Evolutionary conservation across 2,797 vertebrate species (phyloP).

Genomic region (Tokudaia tokunoshimensis): DNA sequence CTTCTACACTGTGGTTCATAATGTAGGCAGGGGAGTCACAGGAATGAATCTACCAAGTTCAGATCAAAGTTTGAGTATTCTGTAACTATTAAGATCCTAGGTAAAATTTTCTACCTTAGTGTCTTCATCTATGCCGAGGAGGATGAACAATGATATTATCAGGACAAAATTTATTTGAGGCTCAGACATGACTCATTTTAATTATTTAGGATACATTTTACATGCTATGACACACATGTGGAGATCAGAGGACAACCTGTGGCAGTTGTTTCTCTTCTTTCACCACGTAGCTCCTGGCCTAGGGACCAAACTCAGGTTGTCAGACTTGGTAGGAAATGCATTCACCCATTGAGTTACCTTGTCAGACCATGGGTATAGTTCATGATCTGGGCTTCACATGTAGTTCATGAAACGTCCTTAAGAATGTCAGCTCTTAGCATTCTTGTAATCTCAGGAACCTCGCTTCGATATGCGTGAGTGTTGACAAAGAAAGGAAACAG

Average conservation of each 20-base stretch:
- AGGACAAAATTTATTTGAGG: constrained; percentile 2
- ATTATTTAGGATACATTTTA: not conserved
- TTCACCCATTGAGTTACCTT: not conserved
- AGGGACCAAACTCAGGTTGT: not conserved
- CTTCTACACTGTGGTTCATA: not conserved
- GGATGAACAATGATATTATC: not conserved
- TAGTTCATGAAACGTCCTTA: not conserved
- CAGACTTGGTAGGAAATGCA: not conserved
- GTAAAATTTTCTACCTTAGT: not conserved
- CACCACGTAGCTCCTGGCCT: not conserved
- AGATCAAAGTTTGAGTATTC: not conserved
- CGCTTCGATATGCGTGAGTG: not conserved
- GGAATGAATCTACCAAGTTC: not conserved
- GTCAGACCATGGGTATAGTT: not conserved
- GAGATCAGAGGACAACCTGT: not conserved
- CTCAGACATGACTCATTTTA: not conserved
- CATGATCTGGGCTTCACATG: not conserved
- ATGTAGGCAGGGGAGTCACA: not conserved
- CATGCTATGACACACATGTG: not conserved
- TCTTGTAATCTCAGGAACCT: not conserved
- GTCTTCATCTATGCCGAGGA: not conserved
- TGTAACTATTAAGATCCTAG: not conserved
- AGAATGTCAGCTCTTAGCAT: not conserved
- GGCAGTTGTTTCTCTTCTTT: not conserved
- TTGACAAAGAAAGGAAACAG: not conserved